Conservation (phyloP, 1,140 invertebrate species). For the Pristionchus pacificus region DNA sequence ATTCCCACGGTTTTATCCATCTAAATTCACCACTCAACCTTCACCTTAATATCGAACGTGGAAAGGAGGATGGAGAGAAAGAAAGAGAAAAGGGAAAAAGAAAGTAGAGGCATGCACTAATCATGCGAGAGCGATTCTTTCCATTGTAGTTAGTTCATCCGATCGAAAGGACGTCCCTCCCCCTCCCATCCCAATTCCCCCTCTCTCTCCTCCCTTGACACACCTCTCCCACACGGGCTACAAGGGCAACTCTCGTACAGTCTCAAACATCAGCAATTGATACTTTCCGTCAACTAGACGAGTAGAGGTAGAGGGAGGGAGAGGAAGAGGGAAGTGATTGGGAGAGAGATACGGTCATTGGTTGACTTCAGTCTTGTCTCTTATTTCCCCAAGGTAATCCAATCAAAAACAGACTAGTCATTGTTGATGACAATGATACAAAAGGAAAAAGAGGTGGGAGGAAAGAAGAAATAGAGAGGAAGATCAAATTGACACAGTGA, state of each 20-base stretch:
- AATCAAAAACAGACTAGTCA: too few relatives aligned
- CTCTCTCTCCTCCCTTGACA: slow-evolving; percentile 7
- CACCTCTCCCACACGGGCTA: slow-evolving; percentile 16
- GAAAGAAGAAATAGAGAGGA: background rate
- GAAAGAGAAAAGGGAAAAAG: slow-evolving; percentile 9
- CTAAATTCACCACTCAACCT: slow-evolving; percentile 8
- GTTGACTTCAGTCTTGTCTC: too few relatives aligned
- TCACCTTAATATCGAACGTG: slow-evolving; percentile 11
- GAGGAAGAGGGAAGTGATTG: too few relatives aligned
- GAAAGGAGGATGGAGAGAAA: slow-evolving; percentile 10
- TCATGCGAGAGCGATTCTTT: slow-evolving; percentile 2
- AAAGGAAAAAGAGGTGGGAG: background rate
- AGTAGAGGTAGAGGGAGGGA: too few relatives aligned
- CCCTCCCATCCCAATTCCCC: slow-evolving; percentile 11
- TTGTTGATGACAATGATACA: too few relatives aligned
- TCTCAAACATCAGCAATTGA: slow-evolving; percentile 18
- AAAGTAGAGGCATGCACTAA: slow-evolving; percentile 11
- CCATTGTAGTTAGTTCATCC: background rate
- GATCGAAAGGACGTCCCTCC: background rate
- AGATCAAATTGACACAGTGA: slow-evolving; percentile 17
- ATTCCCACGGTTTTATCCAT: slow-evolving; percentile 5
- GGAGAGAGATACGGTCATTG: too few relatives aligned
- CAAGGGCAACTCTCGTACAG: slow-evolving; percentile 16
- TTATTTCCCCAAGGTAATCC: too few relatives aligned
- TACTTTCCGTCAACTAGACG: too few relatives aligned